phyloP scores from a whole-genome alignment of 2,888 invertebrate species.

The Gastrophysa polygoni region DNA sequence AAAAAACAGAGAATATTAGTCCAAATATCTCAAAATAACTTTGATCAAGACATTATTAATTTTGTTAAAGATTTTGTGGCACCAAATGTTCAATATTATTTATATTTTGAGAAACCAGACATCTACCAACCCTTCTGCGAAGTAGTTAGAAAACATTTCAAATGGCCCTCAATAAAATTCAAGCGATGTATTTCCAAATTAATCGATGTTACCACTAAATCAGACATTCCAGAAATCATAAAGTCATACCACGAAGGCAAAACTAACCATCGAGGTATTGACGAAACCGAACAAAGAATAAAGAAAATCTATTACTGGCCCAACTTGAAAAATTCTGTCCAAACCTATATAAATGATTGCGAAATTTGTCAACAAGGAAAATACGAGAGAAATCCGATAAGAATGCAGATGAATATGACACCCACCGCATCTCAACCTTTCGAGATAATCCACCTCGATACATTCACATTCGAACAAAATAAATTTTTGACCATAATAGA shows the following conservation, averaged over 20 bases:
- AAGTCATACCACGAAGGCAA: neutral
- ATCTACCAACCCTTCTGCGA: neutral
- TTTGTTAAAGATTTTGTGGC: neutral
- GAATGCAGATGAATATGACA: neutral
- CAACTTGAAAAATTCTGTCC: too few relatives aligned
- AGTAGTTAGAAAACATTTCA: neutral
- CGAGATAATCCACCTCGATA: neutral
- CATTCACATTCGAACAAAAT: neutral
- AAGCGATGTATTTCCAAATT: neutral
- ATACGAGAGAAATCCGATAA: neutral
- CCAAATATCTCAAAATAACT: neutral
- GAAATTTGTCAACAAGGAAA: too few relatives aligned
- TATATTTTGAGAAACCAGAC: neutral
- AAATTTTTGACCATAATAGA: neutral
- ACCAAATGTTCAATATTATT: neutral
- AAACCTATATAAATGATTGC: too few relatives aligned
- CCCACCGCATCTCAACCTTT: neutral
- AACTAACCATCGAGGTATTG: neutral
- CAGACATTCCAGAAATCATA: neutral
- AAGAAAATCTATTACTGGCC: too few relatives aligned
- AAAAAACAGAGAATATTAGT: neutral
- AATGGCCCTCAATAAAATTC: neutral
- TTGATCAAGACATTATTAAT: neutral
- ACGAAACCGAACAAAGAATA: neutral
- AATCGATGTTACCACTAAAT: neutral